Base-by-base conservation (phyloP, 2,797 vertebrate genomes). In the Florisuga fusca region DNA sequence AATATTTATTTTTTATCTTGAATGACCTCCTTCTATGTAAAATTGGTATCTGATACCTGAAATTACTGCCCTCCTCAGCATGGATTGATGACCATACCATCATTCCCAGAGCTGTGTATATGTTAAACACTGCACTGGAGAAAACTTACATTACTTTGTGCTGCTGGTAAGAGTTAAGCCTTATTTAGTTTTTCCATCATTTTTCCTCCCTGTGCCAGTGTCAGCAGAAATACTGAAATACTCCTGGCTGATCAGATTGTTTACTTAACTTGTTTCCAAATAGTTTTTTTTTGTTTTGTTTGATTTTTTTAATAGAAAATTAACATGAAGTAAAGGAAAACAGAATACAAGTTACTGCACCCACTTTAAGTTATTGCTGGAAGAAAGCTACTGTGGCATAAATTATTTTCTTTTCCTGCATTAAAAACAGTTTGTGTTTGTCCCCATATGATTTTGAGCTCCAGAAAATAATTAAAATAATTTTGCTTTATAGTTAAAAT, bases 201-300 rank as follows among this genome's bases (percentile, higher is more conserved):
- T 86, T 93, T 93, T 83, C 33, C 53, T 89, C 41, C 50, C 27
- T 66, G 50, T 83, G 93, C 93, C 92, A 95, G 94, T 93, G 92
- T 96, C 93, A 95, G 93, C 92, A 93, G 89, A 66, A 94, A 90
- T 63, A 82, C 45, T 84, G 87, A 95, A 94, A 90, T 36, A 53
- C 36, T 95, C 34, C 81, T 97, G 96, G 93, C 82, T 80, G 68
- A 89, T 93, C 69, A 79, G 55, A 6, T 1, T 93, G 83, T 94
- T 96, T 95, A 66, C 90, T 96, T 91, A 95, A 95, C 29, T 94
- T 90, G 71, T 93, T 96, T 91, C 94, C 85, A 97, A 93, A 90
- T 68, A 73, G 27, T 13, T 58, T 58, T 58, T 58, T 82, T 95
- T 89, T 0, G 45, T 20, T 50, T 20, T 46, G 20, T 46, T 46